Evolutionary conservation across 2,113 vertebrate species (phyloP), one percentile per base, ranked within the genome.

Genomic region (Eubucco bourcierii): DNA sequence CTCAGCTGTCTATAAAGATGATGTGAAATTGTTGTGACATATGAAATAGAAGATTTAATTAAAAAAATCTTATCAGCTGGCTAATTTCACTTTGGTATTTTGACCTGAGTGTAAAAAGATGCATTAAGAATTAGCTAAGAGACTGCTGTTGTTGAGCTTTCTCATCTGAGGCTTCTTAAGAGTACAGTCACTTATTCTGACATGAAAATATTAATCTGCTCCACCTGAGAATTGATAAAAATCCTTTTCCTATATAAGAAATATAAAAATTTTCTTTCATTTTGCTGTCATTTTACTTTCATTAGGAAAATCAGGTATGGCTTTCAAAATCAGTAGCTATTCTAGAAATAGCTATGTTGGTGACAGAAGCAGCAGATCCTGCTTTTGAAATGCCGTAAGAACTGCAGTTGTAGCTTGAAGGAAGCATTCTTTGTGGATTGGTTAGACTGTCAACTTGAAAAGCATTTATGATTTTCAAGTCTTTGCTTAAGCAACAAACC

Each of bases 1-100:
- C 65, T 63, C 44, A 75, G 34, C 10, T 75, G 58, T 56, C 47
- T 88, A 0, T 75, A 59, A 81, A 56, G 28, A 21, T 91, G 7
- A 86, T 75, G 15, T 83, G 44, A 91, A 39, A 91, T 79, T 93
- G 39, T 76, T 82, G 12, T 78, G 80, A 84, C 12, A 27, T 27
- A 41, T 28, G n/a, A 90, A 91, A 88, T 37, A 60, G 6, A 74
- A 84, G 20, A 78, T 47, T 75, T 91, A 75, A 88, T 90, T 93
- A 58, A 52, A 77, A 56, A 52, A 21, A 14, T 25, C 4, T 84
- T 87, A 78, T 79, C 29, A 72, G 7, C 19, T 44, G 8, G 5
- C 19, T 78, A 55, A 93, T 92, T 93, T 81, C 58, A 75, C 19
- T 67, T n/a, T 52, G 29, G 6, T 79, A 44, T 67, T 94, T 90